Percentiles rank a stretch among this genome's conserved stretches.
Conservation (phyloP, 2,888 invertebrate genomes). For the Barypeithes pellucidus region DNA sequence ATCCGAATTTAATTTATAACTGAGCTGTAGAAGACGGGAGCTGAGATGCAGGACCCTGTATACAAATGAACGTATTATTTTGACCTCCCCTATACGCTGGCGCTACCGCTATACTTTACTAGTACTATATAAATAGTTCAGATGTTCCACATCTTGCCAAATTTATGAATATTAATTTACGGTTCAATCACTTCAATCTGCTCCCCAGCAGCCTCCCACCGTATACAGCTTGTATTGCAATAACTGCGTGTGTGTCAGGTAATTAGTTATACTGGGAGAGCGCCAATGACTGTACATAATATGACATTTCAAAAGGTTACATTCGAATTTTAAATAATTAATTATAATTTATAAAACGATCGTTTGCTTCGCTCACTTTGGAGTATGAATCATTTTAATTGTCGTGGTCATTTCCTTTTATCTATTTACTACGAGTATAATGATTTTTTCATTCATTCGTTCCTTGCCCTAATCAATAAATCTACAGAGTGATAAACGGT, state of each 20-base stretch:
- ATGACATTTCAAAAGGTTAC: conserved; percentile 25
- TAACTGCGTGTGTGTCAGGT: not conserved
- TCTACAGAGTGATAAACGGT: too few species aligned
- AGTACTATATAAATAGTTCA: too few species aligned
- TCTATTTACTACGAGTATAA: conserved; percentile 28
- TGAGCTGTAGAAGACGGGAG: too few species aligned
- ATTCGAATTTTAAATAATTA: not conserved
- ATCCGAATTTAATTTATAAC: too few species aligned
- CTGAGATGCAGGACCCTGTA: too few species aligned
- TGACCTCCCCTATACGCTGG: too few species aligned
- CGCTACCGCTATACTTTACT: too few species aligned
- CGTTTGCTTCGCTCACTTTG: conserved; percentile 3
- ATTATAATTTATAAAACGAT: conserved; percentile 27
- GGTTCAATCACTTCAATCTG: too few species aligned
- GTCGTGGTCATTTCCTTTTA: conserved; percentile 5
- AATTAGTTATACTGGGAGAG: not conserved
- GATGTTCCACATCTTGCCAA: too few species aligned
- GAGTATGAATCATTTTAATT: conserved; percentile 26
- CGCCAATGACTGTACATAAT: not conserved
- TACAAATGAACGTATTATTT: too few species aligned
- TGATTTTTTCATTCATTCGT: conserved; percentile 20
- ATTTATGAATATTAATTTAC: too few species aligned
- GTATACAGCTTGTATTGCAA: not conserved
- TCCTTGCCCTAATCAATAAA: conserved; percentile 18
- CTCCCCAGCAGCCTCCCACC: not conserved